Base-by-base conservation (phyloP, 2,888 invertebrate genomes). In the Drosophila eohydei region DNA sequence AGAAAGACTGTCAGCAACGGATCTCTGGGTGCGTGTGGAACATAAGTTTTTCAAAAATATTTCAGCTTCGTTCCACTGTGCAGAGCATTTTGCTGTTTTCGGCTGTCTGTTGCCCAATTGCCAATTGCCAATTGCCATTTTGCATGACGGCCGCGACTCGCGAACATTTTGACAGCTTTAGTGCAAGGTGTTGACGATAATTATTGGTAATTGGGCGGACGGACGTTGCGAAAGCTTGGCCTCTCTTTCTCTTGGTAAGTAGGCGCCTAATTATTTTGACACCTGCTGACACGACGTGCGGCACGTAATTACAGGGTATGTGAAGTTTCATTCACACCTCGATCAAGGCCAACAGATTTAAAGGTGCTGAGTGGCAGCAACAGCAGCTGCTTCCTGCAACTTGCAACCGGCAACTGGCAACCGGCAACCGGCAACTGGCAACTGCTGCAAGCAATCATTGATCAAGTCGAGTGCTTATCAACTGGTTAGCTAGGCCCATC, bases 211-310 rank as follows among this genome's bases (percentile, higher is more conserved):
- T 87, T 85, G 86, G 86, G 68, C 46, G 44, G 54, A 46, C 56
- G 21, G 66, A 43, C 65, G 55, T 30, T 43, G 57, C 60, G 44
- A 74, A 79, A 78, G 74, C 68, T 78, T 40, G 5, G 28, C 2
- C 50, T 50, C 30, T 30, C 48, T 30, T n/a, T 32, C 54, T 40
- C 54, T 40, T 43, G 76, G 48, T 80, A 85, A 88, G 83, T 89
- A 89, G 86, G 86, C 86, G 90, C 86, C 86, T 89, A 87, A 87
- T 87, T 87, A 87, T 87, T 87, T 89, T 87, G 86, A 87, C 86
- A 87, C 90, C 86, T 89, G 86, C 90, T 75, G 60, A 59, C 43
- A 76, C 52, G 51, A 62, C 48, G 72, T 41, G 76, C 78, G 80
- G 72, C 74, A 12, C 77, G 59, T 86, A 89, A 87, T 87, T 85